Base-by-base conservation (phyloP, 2,797 vertebrate species). In the Trachurus trachurus region DNA sequence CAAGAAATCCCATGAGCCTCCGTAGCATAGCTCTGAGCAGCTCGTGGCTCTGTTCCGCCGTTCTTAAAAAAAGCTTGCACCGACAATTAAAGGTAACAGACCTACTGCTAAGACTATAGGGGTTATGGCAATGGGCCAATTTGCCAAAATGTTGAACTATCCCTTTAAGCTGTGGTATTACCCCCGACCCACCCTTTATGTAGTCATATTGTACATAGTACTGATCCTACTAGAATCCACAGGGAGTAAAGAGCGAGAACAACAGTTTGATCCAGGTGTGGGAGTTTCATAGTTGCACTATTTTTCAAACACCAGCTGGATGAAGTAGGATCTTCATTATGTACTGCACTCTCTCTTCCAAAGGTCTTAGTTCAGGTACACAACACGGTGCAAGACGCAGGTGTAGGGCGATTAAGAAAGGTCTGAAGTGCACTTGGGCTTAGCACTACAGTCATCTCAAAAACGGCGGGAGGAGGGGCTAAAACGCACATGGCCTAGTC, bases 391-490 rank as follows among this genome's bases (percentile, higher is more conserved):
- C 63, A 81, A 49, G 81, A 70, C 26, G 39, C 53, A 21, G 66
- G 59, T 73, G 37, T 50, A 7, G 45, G 61, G 53, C 2, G n/a
- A 56, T 42, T 59, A 76, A 76, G 49, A 73, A 45, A 37, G 52
- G 74, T 73, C 84, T 86, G 78, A 86, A 78, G 79, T 64, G 1
- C 78, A 70, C 84, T 85, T 82, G 0, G 67, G 84, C 49, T 81
- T 21, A 88, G 87, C 83, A 85, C 90, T 90, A 90, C 84, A 71
- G 67, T 92, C 92, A 93, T 94, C 91, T 94, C 92, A 92, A 75
- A 26, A 74, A 56, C 10, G 54, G 80, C 12, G 22, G 70, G 81
- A 61, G 73, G 78, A 47, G 45, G 85, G 77, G 77, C 78, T 63
- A 26, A 86, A 84, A 75, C 34, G 85, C 89, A 90, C 91, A 86